Conservation (phyloP, 2,113 vertebrate species). For the Montifringilla adamsi region DNA sequence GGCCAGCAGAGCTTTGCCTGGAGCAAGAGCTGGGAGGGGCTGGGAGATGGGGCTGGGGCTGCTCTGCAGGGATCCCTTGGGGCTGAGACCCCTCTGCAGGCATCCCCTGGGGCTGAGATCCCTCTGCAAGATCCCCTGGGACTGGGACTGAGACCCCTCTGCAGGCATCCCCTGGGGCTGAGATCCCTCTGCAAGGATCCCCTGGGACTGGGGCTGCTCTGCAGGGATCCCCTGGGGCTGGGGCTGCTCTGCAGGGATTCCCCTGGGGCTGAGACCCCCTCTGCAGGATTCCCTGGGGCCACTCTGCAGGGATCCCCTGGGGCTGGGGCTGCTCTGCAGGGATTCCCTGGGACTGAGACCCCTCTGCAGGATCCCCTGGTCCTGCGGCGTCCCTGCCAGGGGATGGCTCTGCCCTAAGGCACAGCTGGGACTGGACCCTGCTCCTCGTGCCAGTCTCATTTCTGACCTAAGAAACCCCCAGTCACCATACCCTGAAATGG, state of each 20-base stretch:
- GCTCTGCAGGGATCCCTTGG: background rate
- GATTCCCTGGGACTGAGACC: background rate
- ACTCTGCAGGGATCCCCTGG: background rate
- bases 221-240: background rate
- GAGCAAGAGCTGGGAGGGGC: background rate
- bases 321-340: no score
- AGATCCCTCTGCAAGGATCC: no score
- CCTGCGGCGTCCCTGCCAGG: fast-evolving
- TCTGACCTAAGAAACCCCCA: background rate
- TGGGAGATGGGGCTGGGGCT: background rate
- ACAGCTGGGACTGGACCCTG: background rate
- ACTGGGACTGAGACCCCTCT: no score
- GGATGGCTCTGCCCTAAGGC: background rate
- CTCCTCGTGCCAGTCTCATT: background rate
- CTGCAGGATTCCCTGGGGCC: no score
- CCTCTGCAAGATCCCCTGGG: background rate
- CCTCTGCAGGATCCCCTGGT: background rate
- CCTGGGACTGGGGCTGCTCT: background rate
- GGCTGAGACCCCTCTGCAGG: background rate
- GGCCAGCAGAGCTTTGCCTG: background rate
- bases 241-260: background rate
- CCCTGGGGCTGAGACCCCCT: background rate
- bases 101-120: background rate
- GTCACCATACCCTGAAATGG: background rate
- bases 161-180: no score